These are phyloP conservation scores for Lasius platythorax DNA, from an alignment of 2,888 invertebrate genomes.

Conservation along the genomic window DNA sequence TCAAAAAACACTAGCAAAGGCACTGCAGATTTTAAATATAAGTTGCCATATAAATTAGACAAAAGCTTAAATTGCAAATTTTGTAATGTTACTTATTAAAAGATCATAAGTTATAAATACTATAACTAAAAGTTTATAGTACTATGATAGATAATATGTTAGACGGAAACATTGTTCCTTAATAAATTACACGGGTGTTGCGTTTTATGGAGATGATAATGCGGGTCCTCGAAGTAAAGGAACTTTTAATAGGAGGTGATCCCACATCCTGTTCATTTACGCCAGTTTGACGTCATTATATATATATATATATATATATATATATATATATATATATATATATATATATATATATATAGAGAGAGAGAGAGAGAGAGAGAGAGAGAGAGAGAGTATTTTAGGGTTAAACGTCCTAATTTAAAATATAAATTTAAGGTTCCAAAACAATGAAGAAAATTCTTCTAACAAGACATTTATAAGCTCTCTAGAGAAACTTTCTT, in stretches of 20 bases:
- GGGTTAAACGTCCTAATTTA: neutral
- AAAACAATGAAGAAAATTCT: neutral
- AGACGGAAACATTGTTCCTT: neutral
- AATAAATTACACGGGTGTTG: conserved; percentile 10
- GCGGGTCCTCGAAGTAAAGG: neutral
- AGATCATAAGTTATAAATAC: neutral
- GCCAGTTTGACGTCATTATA: neutral
- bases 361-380: too few relatives aligned
- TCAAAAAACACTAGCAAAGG: neutral
- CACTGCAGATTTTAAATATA: neutral
- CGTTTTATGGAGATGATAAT: conserved; percentile 17
- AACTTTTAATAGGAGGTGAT: conserved; percentile 19
- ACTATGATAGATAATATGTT: neutral
- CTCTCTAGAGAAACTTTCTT: neutral
- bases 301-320: neutral
- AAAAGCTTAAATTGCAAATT: neutral
- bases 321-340: too few relatives aligned
- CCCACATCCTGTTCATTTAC: conserved; percentile 22
- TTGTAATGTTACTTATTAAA: neutral
- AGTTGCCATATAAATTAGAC: neutral
- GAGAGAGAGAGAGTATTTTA: neutral
- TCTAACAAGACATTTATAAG: neutral
- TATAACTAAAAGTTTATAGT: neutral
- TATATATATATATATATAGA: too few relatives aligned
- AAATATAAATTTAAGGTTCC: neutral